Evolutionary conservation across 2,888 invertebrate genomes (phyloP).

Genomic region (Eremobia ochroleuca): DNA sequence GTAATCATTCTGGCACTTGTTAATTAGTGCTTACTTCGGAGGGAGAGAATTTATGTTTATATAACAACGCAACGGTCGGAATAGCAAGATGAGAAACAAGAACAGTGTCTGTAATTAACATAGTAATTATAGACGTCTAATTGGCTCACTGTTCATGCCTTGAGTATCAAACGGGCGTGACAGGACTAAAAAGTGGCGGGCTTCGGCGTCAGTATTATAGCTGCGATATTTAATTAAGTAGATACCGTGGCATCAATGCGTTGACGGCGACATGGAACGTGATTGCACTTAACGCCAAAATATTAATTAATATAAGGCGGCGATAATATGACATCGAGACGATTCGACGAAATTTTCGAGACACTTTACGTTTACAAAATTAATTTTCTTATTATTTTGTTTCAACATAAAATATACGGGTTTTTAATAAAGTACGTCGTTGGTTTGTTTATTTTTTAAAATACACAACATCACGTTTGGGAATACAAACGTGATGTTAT

Average conservation of each 20-base stretch:
- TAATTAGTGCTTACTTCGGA: slow-evolving; percentile 83
- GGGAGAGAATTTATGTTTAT: slow-evolving; percentile 84
- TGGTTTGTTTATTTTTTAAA: neutral
- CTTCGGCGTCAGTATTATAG: slow-evolving; percentile 62
- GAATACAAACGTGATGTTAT: too few relatives aligned
- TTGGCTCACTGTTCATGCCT: slow-evolving; percentile 88
- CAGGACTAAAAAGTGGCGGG: slow-evolving; percentile 76
- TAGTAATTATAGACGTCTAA: slow-evolving; percentile 90
- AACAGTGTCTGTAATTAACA: slow-evolving; percentile 89
- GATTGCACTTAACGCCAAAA: slow-evolving; percentile 65
- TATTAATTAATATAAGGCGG: slow-evolving; percentile 66
- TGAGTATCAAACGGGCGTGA: slow-evolving; percentile 87
- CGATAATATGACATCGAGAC: slow-evolving; percentile 55
- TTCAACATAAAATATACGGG: neutral
- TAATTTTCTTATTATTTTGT: slow-evolving; percentile 10
- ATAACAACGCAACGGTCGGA: slow-evolving; percentile 84
- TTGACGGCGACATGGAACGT: slow-evolving; percentile 64
- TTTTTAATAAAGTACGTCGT: neutral
- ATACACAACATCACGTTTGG: too few relatives aligned
- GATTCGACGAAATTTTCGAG: slow-evolving; percentile 41
- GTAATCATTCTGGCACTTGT: slow-evolving; percentile 80
- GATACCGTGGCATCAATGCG: slow-evolving; percentile 74
- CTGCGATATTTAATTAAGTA: slow-evolving; percentile 85
- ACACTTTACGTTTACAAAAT: slow-evolving; percentile 24
- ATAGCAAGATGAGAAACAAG: slow-evolving; percentile 86